phyloP scores from a whole-genome alignment of 2,113 vertebrate species.

The Rhipidura dahli region DNA sequence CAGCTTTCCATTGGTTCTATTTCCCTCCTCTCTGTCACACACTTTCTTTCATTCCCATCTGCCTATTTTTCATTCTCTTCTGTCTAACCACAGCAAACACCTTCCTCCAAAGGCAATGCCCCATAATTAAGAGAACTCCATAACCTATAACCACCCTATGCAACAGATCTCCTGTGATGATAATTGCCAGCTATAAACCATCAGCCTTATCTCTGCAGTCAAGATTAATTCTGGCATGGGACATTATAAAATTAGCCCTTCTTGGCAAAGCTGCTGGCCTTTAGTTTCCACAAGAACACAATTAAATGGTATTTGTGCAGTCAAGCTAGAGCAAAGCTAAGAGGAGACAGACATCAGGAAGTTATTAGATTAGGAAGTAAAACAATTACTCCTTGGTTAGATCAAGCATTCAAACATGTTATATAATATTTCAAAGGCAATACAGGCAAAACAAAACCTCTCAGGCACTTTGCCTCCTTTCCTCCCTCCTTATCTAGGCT shows the following conservation, averaged over 20 bases:
- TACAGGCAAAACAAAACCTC: neutral
- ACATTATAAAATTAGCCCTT: constrained; percentile 16
- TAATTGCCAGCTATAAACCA: neutral
- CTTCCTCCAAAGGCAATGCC: neutral
- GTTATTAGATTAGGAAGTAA: constrained; percentile 26
- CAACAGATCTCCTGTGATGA: neutral
- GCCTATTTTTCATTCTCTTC: neutral
- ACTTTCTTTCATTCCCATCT: neutral
- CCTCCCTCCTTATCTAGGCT: neutral
- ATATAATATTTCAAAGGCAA: neutral
- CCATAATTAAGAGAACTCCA: neutral
- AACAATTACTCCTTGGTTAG: neutral
- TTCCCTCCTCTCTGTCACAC: neutral
- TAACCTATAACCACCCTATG: neutral
- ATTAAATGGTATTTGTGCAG: constrained; percentile 37
- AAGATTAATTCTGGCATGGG: neutral
- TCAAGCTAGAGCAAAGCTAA: constrained; percentile 12
- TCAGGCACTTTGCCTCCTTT: neutral
- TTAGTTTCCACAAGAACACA: constrained; percentile 16
- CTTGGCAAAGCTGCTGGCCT: neutral
- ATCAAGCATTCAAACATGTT: neutral
- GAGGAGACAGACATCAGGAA: neutral
- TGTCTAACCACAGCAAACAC: neutral
- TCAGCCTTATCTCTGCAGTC: neutral
- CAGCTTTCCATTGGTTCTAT: neutral